These are phyloP conservation scores for Drosophila cardini DNA, from an alignment of 1,140 invertebrate genomes.

Conservation along the genomic window DNA sequence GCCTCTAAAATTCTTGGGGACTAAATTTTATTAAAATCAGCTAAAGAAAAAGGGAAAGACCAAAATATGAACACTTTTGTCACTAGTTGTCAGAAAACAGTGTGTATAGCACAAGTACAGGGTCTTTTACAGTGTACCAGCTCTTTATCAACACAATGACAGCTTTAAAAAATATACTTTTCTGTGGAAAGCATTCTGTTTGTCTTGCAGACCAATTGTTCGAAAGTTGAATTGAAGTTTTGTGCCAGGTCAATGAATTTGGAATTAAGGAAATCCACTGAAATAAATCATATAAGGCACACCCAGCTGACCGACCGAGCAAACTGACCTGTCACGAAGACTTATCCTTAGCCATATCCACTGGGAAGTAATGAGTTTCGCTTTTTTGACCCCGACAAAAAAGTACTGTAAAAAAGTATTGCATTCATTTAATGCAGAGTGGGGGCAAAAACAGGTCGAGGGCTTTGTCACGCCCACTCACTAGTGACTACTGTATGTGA, in stretches of 20 bases:
- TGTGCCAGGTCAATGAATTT: constrained; percentile 30
- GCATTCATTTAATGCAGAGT: constrained; percentile 59
- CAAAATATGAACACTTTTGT: too few species aligned
- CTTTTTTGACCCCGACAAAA: constrained; percentile 46
- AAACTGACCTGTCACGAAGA: background rate
- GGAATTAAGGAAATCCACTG: constrained; percentile 10
- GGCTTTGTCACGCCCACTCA: constrained; percentile 15
- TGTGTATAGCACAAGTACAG: too few species aligned
- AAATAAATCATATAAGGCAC: constrained; percentile 29
- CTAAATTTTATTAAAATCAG: too few species aligned
- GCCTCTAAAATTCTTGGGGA: too few species aligned
- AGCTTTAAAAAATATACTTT: background rate
- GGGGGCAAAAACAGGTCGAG: background rate
- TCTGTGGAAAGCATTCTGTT: background rate
- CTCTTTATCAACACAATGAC: too few species aligned
- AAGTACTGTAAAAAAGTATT: constrained; percentile 41
- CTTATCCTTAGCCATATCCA: background rate
- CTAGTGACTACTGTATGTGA: constrained; percentile 17
- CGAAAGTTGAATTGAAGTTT: constrained; percentile 23
- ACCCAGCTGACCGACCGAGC: constrained; percentile 13
- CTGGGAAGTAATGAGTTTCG: constrained; percentile 59
- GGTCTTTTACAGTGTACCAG: too few species aligned
- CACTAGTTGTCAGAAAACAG: too few species aligned
- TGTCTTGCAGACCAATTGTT: constrained; percentile 8
- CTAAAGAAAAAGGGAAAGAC: too few species aligned